phyloP scores from a whole-genome alignment of 2,888 invertebrate species.

The Crocallis elinguaria region DNA sequence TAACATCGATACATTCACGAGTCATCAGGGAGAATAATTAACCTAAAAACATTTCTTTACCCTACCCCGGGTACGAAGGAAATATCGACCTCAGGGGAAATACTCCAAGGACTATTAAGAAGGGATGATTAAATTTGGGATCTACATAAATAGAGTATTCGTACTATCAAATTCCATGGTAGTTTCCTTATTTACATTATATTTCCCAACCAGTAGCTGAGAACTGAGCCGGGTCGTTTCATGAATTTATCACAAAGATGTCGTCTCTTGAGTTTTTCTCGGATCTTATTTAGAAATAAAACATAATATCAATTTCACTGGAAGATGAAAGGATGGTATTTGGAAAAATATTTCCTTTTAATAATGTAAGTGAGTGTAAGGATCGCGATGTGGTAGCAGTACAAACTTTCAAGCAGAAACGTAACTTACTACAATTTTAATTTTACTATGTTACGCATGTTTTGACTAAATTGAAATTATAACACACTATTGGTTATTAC shows the following conservation, averaged over 20 bases:
- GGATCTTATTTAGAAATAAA: constrained; percentile 4
- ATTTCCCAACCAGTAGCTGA: neutral
- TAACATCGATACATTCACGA: constrained; percentile 49
- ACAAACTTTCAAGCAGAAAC: neutral
- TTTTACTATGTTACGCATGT: neutral
- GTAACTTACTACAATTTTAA: neutral
- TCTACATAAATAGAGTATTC: constrained; percentile 1
- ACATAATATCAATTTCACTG: constrained; percentile 15
- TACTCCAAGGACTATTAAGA: constrained; percentile 23
- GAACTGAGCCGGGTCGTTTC: neutral
- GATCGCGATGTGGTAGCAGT: neutral
- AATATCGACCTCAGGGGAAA: constrained; percentile 36
- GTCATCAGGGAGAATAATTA: constrained; percentile 54
- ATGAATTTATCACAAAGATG: neutral
- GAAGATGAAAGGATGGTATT: constrained; percentile 18
- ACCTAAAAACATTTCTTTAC: constrained; percentile 51
- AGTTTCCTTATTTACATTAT: neutral
- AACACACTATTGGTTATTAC: no score
- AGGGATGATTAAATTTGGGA: constrained; percentile 19
- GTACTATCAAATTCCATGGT: constrained; percentile 1
- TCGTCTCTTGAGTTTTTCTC: neutral
- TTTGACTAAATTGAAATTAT: neutral
- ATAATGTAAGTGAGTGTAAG: constrained; percentile 14
- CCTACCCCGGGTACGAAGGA: constrained; percentile 29
- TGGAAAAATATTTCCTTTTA: constrained; percentile 16